Base-by-base conservation (phyloP, 2,888 invertebrate species). In the Drosophila borealis region DNA sequence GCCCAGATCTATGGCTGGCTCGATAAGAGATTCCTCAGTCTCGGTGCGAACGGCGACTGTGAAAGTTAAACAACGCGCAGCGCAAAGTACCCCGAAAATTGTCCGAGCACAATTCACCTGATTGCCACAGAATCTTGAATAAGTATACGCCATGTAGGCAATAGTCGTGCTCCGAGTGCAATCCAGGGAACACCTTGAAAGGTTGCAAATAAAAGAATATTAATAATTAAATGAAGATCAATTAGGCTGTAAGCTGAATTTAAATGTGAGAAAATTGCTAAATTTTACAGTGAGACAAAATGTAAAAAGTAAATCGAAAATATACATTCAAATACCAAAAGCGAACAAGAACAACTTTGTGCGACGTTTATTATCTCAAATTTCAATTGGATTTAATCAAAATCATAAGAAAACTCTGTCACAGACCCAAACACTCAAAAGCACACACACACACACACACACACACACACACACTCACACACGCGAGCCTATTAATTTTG, bases 311-410 rank as follows among this genome's bases (percentile, higher is more conserved):
- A 39, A 37, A 51, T 36, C 8, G 29, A 21, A 49, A 29, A 17
- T 45, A 61, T 21, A 17, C n/a, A 19, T 39, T 37, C 17, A 55
- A 56, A 11, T 53, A 45, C 10, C 51, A 36, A 42, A 42, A 61
- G 8, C 11, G 36, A 51, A 39, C 29, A 56, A 54, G 41, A 60
- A 59, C 37, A 51, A 67, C 59, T 82, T 89, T 49, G 62, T 66
- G 74, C 62, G 77, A 78, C 84, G 74, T 69, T 76, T 78, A 70
- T 75, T 80, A 90, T 89, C 91, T 91, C 90, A 91, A 90, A 89
- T 89, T 90, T 91, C 91, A 92, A 92, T 92, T 92, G 91, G 89
- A 90, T 92, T 92, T 91, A 91, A 92, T 92, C 81, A 91, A 88
- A 87, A 74, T 61, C 78, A 80, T 72, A 86, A 90, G 90, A 90